Evolutionary conservation across 2,888 invertebrate genomes (phyloP).

Genomic region (Napeogenes inachia): DNA sequence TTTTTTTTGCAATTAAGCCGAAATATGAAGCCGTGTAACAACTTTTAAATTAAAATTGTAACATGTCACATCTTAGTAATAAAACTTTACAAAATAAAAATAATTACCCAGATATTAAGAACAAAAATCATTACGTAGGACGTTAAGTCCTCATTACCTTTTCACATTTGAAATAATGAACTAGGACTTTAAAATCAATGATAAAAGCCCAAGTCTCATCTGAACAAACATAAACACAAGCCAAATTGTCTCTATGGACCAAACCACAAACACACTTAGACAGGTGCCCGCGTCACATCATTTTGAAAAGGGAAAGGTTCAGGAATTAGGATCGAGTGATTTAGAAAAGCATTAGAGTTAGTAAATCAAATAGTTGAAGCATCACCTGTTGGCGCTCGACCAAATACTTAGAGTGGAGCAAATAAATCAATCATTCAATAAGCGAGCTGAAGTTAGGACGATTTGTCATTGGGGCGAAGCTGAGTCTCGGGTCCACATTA

Average conservation of each 20-base stretch:
- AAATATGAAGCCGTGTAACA: too few relatives aligned
- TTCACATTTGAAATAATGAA: slow-evolving; percentile 10
- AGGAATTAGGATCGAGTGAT: slow-evolving; percentile 59
- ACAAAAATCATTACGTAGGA: background rate
- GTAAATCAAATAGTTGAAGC: slow-evolving; percentile 63
- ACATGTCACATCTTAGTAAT: too few relatives aligned
- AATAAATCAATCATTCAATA: slow-evolving; percentile 75
- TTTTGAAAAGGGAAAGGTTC: slow-evolving; percentile 68
- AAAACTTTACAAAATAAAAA: too few relatives aligned
- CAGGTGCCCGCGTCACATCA: slow-evolving; percentile 57
- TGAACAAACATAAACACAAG: slow-evolving; percentile 35
- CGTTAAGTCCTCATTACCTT: slow-evolving; percentile 6
- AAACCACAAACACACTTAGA: slow-evolving; percentile 37
- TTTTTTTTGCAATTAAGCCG: too few relatives aligned
- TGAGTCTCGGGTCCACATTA: background rate
- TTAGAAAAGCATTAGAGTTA: slow-evolving; percentile 67
- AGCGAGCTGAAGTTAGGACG: slow-evolving; percentile 45
- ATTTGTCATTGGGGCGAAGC: slow-evolving; percentile 55
- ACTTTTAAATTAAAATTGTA: too few relatives aligned
- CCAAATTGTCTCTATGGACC: slow-evolving; percentile 49
- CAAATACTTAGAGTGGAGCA: slow-evolving; percentile 41
- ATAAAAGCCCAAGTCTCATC: slow-evolving; percentile 45
- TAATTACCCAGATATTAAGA: background rate
- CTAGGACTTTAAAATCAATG: slow-evolving; percentile 52
- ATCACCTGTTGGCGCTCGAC: slow-evolving; percentile 60